phyloP scores from a whole-genome alignment of 2,888 invertebrate species.

The Dryococelus australis region DNA sequence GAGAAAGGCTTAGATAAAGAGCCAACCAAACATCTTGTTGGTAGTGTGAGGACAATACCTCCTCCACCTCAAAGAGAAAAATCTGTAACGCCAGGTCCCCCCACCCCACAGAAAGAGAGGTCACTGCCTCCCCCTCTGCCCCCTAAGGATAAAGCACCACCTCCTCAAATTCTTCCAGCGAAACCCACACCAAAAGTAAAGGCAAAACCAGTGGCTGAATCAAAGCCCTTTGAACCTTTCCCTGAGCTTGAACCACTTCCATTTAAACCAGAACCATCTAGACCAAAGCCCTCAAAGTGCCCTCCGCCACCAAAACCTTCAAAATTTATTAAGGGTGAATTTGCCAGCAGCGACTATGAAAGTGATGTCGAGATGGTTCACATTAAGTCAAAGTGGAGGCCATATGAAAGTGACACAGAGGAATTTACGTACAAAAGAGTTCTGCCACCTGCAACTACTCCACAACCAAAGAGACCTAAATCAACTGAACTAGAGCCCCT shows the following conservation, averaged over 20 bases:
- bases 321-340: constrained; percentile 65
- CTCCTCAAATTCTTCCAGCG: constrained; percentile 51
- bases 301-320: constrained; percentile 67
- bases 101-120: constrained; percentile 55
- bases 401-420: constrained; percentile 70
- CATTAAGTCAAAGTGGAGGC: constrained; percentile 64
- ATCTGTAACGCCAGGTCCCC: constrained; percentile 57
- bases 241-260: constrained; percentile 62
- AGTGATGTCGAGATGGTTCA: constrained; percentile 66
- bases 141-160: constrained; percentile 53
- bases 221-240: constrained; percentile 58
- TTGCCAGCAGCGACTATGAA: constrained; percentile 73
- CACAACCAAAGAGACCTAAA: constrained; percentile 59
- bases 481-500: constrained; percentile 65
- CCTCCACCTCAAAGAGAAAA: constrained; percentile 53
- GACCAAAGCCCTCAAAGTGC: constrained; percentile 55
- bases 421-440: constrained; percentile 66
- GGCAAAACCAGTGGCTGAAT: constrained; percentile 48
- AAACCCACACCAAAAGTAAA: constrained; percentile 43
- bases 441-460: constrained; percentile 59
- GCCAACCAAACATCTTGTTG: constrained; percentile 63
- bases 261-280: constrained; percentile 60
- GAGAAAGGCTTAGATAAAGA: constrained; percentile 65
- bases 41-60: constrained; percentile 65
- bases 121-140: constrained; percentile 60